Percentiles rank a stretch among this genome's conserved stretches.
Conservation (phyloP, 2,888 invertebrate species). For the Torymus aiolomorphi region DNA sequence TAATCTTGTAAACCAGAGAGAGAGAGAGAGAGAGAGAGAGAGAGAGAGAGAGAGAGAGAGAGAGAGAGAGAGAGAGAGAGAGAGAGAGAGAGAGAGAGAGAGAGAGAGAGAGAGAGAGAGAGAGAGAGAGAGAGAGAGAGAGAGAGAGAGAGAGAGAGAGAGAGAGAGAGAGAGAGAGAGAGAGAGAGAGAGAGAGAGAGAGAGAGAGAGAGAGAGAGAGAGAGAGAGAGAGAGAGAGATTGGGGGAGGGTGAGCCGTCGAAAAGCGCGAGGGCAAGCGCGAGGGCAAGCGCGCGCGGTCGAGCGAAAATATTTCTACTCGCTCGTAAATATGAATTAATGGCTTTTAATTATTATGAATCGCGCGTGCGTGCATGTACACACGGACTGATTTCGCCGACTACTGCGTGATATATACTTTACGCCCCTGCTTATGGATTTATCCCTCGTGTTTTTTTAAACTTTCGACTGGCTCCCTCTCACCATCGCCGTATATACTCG, state of each 20-base stretch:
- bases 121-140: too few species aligned
- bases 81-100: too few species aligned
- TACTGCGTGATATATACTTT: slow-evolving; percentile 9
- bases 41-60: too few species aligned
- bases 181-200: too few species aligned
- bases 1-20: slow-evolving; percentile 33
- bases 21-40: too few species aligned
- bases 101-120: too few species aligned
- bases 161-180: too few species aligned
- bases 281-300: slow-evolving; percentile 7
- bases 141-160: too few species aligned
- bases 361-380: slow-evolving; percentile 9
- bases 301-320: slow-evolving; percentile 30
- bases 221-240: too few species aligned
- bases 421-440: slow-evolving; percentile 5
- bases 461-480: not conserved
- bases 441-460: not conserved
- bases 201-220: too few species aligned
- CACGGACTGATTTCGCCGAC: slow-evolving; percentile 6
- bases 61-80: too few species aligned
- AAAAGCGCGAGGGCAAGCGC: not conserved
- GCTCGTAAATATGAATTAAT: slow-evolving; percentile 60
- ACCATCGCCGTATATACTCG: too few species aligned
- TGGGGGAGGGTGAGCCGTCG: not conserved
- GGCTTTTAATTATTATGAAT: slow-evolving; percentile 63